phyloP scores from a whole-genome alignment of 2,888 invertebrate species.

The Caenorhabditis sp. region DNA sequence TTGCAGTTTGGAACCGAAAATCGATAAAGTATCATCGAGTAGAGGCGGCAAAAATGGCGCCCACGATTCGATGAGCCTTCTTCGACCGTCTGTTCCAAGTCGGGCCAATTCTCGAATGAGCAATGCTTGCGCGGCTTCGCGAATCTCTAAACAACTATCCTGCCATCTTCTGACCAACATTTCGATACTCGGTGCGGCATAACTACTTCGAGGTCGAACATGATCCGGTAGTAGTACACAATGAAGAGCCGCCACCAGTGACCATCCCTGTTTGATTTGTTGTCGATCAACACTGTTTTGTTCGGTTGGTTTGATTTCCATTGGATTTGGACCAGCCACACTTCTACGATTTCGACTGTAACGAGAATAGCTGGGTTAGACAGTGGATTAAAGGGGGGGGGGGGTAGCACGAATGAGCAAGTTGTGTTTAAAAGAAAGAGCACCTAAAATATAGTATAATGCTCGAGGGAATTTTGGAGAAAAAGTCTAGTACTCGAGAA shows the following conservation, averaged over 20 bases:
- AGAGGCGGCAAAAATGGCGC: conserved; percentile 87
- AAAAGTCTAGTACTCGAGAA: no score
- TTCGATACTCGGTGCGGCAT: conserved; percentile 94
- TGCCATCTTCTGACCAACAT: conserved; percentile 98
- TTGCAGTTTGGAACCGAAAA: conserved; percentile 68
- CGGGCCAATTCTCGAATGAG: conserved; percentile 89
- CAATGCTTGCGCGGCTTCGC: conserved; percentile 95
- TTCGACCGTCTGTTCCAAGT: conserved; percentile 83
- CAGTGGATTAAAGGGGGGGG: no score
- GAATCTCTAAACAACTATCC: conserved; percentile 92
- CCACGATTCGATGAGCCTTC: conserved; percentile 92
- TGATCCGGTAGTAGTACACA: conserved; percentile 94
- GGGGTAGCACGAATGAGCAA: no score
- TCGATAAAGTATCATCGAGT: conserved; percentile 72
- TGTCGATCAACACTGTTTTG: conserved; percentile 44
- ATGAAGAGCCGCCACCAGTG: conserved; percentile 90
- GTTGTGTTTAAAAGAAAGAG: no score
- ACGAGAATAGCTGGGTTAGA: conserved; percentile 3
- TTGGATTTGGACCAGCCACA: conserved; percentile 14
- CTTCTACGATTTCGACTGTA: conserved; percentile 22
- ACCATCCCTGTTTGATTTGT: conserved; percentile 78
- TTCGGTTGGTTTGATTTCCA: neutral
- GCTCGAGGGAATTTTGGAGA: no score
- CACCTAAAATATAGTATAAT: no score
- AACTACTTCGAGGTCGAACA: conserved; percentile 78